Evolutionary conservation across 2,888 invertebrate species (phyloP), one percentile per base, ranked within the genome.

Genomic region (Philereme vetulata): DNA sequence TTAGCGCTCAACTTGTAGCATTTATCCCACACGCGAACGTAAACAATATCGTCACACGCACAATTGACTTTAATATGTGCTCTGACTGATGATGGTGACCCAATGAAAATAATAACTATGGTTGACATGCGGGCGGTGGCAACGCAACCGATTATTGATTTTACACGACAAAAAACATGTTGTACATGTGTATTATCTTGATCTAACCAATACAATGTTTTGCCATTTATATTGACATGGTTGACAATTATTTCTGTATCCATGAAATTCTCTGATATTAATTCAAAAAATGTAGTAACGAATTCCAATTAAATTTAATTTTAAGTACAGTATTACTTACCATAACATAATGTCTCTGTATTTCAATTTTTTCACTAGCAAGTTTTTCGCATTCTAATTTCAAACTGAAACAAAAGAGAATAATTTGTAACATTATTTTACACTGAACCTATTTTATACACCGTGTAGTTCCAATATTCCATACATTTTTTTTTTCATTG

Each of bases 291-390:
- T 2, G n/a, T 21, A 49, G 55, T 21, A 21, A 21, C 21, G 21
- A 21, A 21, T 21, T 21, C 21, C 21, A 1, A 21, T 21, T 21
- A 21, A 21, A 21, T 51, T 55, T 46, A 21, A 21, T 51, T 55
- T 46, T 21, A 43, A 11, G 43, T 36, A 51, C 45, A 43, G 21
- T 38, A 56, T 62, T 68, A 90, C 96, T 95, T 90, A 96, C 96
- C 97, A 97, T 97, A 73, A 97, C 96, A 93, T 97, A 97, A 93
- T 97, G 96, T 90, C 97, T 94, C 88, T 97, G 97, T 93, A 97
- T 96, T 93, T 97, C 96, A 78, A 96, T 96, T 93, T 97, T 97
- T 93, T 97, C 97, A 85, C 95, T 95, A 80, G 96, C 96, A 87
- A 97, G 91, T 90, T 97, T 97, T 92, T 97, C 97, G 90, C 96